A percentile compares a stretch with the other conserved stretches of the same genome.
phyloP scores from a whole-genome alignment of 2,797 vertebrate genomes.

The Hoplostethus mediterraneus region DNA sequence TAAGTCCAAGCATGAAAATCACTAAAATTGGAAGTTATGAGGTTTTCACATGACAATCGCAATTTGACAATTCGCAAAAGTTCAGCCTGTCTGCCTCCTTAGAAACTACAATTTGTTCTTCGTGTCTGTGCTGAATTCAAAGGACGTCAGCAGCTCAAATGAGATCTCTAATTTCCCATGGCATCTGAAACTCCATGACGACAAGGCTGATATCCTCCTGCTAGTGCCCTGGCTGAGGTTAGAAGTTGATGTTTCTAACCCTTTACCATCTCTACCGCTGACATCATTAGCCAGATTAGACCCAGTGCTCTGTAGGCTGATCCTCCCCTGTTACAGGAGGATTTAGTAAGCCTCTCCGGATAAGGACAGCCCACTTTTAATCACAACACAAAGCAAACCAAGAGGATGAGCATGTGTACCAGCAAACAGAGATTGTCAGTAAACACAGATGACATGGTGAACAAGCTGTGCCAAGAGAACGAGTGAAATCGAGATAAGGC shows the following conservation, averaged over 20 bases:
- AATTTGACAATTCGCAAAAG: conserved; percentile 37
- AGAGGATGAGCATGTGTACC: conserved; percentile 58
- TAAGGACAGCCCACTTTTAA: conserved; percentile 73
- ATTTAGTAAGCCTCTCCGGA: conserved; percentile 67
- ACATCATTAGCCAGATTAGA: conserved; percentile 76
- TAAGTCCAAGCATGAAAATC: conserved; percentile 35
- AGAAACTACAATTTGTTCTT: conserved; percentile 12
- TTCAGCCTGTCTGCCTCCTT: conserved; percentile 25
- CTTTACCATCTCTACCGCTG: conserved; percentile 59
- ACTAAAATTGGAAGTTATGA: not conserved
- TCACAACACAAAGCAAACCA: conserved; percentile 67
- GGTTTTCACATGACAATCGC: conserved; percentile 10
- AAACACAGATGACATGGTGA: conserved; percentile 57
- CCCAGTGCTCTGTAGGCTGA: conserved; percentile 53
- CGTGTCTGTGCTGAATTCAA: conserved; percentile 24
- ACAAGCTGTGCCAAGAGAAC: conserved; percentile 46
- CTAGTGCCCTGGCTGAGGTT: conserved; percentile 46
- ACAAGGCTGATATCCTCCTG: conserved; percentile 39
- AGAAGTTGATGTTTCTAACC: conserved; percentile 42
- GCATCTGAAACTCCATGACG: conserved; percentile 36
- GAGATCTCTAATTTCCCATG: conserved; percentile 16
- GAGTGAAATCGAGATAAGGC: conserved; percentile 43
- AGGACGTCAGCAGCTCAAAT: conserved; percentile 1
- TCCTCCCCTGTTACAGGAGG: conserved; percentile 58
- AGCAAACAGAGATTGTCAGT: conserved; percentile 67